Base-by-base conservation (phyloP, 2,888 invertebrate genomes). In the Nebria brevicollis region DNA sequence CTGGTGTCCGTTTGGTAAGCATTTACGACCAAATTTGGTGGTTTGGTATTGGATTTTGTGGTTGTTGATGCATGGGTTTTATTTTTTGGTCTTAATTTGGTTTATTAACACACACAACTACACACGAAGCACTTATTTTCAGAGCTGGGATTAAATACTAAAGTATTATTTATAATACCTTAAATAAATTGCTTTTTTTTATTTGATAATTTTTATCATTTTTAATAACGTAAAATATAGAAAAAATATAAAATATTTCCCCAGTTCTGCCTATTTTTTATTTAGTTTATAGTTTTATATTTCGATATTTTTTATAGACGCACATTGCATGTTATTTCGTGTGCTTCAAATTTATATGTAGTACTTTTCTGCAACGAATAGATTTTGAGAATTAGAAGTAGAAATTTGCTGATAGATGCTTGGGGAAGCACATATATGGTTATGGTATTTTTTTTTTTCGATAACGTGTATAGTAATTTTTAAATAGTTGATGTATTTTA, bases 1-100 rank as follows among this genome's bases (percentile, higher is more conserved):
- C 91, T 95, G 95, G 93, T 96, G 96, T 92, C 95, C 95, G 89
- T 93, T 95, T 91, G 94, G 94, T 94, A 94, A 94, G 93, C 86
- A 84, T 80, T 73, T 70, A 6, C 6, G 70, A 20, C 34, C 25
- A 26, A 70, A 15, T 70, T 70, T 25, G 20, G 34, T 70, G 70
- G 70, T 70, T 70, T 70, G 20, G 20, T 34, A 77, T 78, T 82
- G 75, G 75, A 66, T 79, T 82, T 82, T 82, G 77, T 82, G 82
- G 80, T 83, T 80, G 20, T 78, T 78, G 43, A 25, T 25, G 68
- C 70, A 81, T 54, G 74, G 66, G 70, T 77, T 79, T 54, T 54
- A n/a, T 54, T 34, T 34, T 34, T 4, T 20, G 0, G 43, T 8
- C 54, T 54, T 75, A 43, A 64, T 76, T 81, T 84, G 66, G 66